phyloP scores from a whole-genome alignment of 2,888 invertebrate species.

The Acleris holmiana region DNA sequence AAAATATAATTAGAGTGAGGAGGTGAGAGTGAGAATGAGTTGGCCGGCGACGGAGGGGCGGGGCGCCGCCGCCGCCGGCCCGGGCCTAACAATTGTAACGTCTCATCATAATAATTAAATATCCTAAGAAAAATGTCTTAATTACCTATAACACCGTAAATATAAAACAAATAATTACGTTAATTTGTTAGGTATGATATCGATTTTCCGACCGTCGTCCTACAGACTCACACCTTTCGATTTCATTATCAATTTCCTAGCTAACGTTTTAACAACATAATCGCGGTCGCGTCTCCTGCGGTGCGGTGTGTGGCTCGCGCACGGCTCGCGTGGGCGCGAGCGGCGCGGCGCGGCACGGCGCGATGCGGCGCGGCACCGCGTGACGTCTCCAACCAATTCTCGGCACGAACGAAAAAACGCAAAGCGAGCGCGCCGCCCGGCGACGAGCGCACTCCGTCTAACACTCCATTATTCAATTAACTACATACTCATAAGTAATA shows the following conservation, averaged over 20 bases:
- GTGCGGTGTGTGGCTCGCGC: conserved; percentile 56
- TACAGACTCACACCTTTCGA: conserved; percentile 82
- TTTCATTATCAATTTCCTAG: conserved; percentile 85
- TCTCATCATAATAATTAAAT: conserved; percentile 83
- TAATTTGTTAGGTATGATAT: conserved; percentile 84
- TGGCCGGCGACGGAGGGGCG: conserved; percentile 69
- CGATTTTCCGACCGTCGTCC: conserved; percentile 82
- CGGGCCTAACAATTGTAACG: conserved; percentile 80
- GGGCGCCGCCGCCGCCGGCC: conserved; percentile 69
- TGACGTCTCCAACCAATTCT: conserved; percentile 70
- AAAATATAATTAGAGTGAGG: conserved; percentile 84
- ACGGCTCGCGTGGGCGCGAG: conserved; percentile 19
- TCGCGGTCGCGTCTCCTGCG: conserved; percentile 77
- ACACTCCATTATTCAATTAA: conserved; percentile 83
- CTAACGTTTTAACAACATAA: conserved; percentile 82
- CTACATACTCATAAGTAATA: conserved; percentile 84
- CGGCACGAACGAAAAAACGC: conserved; percentile 75
- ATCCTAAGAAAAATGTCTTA: conserved; percentile 85
- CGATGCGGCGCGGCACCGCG: conserved; percentile 41
- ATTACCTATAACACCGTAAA: conserved; percentile 84
- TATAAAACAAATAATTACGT: conserved; percentile 84
- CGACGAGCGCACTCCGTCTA: conserved; percentile 74
- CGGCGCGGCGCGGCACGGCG: conserved; percentile 39
- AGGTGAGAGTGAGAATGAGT: conserved; percentile 78
- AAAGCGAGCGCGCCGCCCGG: conserved; percentile 75